Evolutionary conservation across 2,888 invertebrate species (phyloP), one percentile per base, ranked within the genome.

Genomic region (Oligia fasciuncula): DNA sequence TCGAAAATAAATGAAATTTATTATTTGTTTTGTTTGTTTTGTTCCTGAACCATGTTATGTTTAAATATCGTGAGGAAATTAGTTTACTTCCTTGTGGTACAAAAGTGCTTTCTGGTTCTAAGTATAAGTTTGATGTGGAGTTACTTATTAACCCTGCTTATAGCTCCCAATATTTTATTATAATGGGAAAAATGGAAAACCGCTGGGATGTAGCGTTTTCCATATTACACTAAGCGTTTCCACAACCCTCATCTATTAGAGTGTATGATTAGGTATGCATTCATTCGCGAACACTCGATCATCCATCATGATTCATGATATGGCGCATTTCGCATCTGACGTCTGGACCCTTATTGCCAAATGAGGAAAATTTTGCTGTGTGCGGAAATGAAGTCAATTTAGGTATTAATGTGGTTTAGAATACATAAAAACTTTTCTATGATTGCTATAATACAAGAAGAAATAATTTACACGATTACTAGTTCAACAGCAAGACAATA

Each of bases 1-100:
- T 94, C 92, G 93, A 94, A 94, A 94, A 95, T 95, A 95, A 96
- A 96, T 95, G 94, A 95, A 95, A 91, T 93, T 95, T 93, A 93
- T 92, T 94, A 94, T 96, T 96, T 95, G 95, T 95, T 95, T 95
- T 95, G 88, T 94, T 93, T 93, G 91, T 93, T 94, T 93, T 93
- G 91, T 93, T 93, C 91, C 88, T 93, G 70, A 83, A 81, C 75
- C 62, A 80, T 69, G 91, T 91, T 80, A 75, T 91, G 87, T 92
- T 93, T 93, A 90, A 91, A 89, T 88, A 90, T 91, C 87, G 84
- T 90, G 83, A 85, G 88, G 87, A 88, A 90, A 91, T 90, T 89
- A 87, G 87, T 89, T 86, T 87, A 85, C 85, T 85, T 84, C 83
- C 86, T 84, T 78, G 73, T 63, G 65, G 66, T 43, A 76, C 13